phyloP scores from a whole-genome alignment of 2,888 invertebrate species.

The Acanthoscelides obtectus region DNA sequence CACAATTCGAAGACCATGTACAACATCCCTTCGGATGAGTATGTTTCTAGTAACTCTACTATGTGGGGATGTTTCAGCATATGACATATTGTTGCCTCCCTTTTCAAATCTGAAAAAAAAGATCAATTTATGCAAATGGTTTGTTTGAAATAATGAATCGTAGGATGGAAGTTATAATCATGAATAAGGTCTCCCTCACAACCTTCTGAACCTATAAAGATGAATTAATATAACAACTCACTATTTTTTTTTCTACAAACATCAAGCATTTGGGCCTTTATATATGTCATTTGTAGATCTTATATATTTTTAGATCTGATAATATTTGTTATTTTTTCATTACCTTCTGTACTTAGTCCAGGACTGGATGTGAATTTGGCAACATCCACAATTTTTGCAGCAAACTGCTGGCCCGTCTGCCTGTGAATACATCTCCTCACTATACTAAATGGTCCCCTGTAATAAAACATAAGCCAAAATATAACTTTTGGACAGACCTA shows the following conservation, averaged over 20 bases:
- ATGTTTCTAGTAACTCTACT: conserved; percentile 95
- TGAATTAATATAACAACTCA: too few species aligned
- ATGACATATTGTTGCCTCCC: conserved; percentile 98
- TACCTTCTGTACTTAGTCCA: conserved; percentile 93
- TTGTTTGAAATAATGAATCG: too few species aligned
- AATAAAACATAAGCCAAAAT: conserved; percentile 39
- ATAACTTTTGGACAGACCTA: too few species aligned
- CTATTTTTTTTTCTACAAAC: too few species aligned
- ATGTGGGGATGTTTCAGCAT: conserved; percentile 99
- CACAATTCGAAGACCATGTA: conserved; percentile 99
- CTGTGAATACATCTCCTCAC: conserved; percentile 93
- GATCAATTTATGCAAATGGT: too few species aligned
- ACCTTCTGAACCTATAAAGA: too few species aligned
- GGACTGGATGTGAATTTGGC: conserved; percentile 96
- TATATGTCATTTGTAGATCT: too few species aligned
- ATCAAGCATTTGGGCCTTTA: too few species aligned
- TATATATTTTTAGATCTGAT: too few species aligned
- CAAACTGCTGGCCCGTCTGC: conserved; percentile 92
- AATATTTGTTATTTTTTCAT: too few species aligned
- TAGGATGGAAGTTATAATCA: too few species aligned
- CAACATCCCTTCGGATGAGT: conserved; percentile 97
- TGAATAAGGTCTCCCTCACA: too few species aligned
- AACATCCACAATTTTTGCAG: conserved; percentile 97
- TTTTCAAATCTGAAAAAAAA: conserved; percentile 81
- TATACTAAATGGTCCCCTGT: conserved; percentile 93